Evolutionary conservation across 1,140 invertebrate genomes (phyloP), one percentile per base, ranked within the genome.

Genomic region (Stegodyphus mimosarum): DNA sequence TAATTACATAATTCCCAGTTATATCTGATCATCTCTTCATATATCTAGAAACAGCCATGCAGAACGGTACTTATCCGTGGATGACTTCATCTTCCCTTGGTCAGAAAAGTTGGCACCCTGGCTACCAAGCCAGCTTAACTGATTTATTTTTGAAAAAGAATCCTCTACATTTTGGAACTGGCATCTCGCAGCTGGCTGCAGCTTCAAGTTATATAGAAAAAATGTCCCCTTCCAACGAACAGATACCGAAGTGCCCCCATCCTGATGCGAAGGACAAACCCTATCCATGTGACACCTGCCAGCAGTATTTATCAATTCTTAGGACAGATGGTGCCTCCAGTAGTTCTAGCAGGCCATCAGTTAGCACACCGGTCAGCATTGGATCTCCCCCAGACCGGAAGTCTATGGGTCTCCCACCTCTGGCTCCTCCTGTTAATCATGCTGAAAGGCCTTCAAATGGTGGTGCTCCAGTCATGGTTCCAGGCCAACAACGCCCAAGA

Each of bases 81-180:
- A 87, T 87, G 69, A 77, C 81, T 69, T 77, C 88, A 49, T 77
- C 87, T 60, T 76, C 86, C 67, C 67, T 87, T 52, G 75, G 78
- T 18, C 87, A 87, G 17, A 88, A 87, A 67, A 78, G 83, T 53
- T 87, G 77, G 76, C 87, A 85, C 74, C 87, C 86, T 64, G 88
- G 88, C 10, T 89, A 89, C 67, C 88, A 89, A 60, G 86, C 86
- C 60, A 88, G 87, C 77, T 64, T 88, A 13, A 88, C 87, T 48
- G 87, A 89, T 87, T 52, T 89, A 50, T 89, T 88, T 86, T 75
- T 88, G 18, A 89, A 89, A 70, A 88, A 88, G 70, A 89, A 86
- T 70, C 52, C 88, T 53, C 33, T 84, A n/a, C 80, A 87, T 69
- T 88, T 87, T 70, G 70, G 85, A 53, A 87, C 88, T 53, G 87